These are phyloP conservation scores for Rattus rattus DNA, from an alignment of 2,113 vertebrate genomes.

Conservation along the genomic window DNA sequence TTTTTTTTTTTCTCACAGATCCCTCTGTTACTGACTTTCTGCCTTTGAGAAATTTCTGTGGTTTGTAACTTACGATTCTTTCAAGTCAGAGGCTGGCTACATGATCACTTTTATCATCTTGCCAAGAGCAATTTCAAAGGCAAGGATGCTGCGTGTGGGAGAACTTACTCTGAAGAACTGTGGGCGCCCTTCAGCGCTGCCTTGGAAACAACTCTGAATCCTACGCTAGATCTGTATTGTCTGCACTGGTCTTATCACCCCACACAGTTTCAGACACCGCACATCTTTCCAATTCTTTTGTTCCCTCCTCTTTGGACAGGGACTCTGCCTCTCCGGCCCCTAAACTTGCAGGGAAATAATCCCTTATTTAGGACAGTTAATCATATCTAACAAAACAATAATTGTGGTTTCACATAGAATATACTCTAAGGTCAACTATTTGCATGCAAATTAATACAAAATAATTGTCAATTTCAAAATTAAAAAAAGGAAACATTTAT, in stretches of 20 bases:
- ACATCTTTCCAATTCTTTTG: neutral
- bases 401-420: too few relatives aligned
- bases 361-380: conserved; percentile 13
- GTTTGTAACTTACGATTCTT: neutral
- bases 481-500: too few relatives aligned
- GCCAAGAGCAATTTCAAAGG: neutral
- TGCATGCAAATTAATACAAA: too few relatives aligned
- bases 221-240: neutral
- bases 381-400: neutral
- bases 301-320: neutral
- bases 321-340: neutral
- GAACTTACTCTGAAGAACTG: neutral
- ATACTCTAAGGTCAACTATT: too few relatives aligned
- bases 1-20: neutral
- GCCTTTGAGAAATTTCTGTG: neutral
- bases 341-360: neutral
- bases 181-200: neutral
- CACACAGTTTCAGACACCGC: neutral
- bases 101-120: neutral
- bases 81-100: neutral
- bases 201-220: neutral
- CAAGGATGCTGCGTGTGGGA: neutral
- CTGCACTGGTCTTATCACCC: neutral
- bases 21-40: neutral
- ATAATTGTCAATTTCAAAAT: too few relatives aligned